These are phyloP conservation scores for Hypanus sabinus DNA, from an alignment of 2,113 vertebrate genomes.

Conservation along the genomic window DNA sequence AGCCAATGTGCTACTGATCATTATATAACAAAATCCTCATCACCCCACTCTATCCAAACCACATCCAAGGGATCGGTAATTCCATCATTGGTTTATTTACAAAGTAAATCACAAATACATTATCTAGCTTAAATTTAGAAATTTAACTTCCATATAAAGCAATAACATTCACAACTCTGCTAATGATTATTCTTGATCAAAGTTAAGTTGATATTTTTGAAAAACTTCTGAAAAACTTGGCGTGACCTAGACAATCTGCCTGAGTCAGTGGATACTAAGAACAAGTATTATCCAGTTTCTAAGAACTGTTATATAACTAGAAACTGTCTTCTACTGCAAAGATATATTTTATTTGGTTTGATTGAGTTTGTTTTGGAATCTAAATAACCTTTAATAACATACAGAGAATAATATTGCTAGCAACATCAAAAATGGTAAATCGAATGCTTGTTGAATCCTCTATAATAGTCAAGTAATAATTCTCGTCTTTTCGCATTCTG, in stretches of 20 bases:
- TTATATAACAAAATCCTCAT: background rate
- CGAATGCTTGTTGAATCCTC: background rate
- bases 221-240: background rate
- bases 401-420: background rate
- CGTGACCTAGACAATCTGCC: background rate
- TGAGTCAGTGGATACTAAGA: background rate
- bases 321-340: background rate
- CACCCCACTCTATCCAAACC: no score
- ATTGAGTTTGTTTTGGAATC: background rate
- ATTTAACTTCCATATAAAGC: background rate
- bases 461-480: background rate
- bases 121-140: background rate
- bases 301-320: background rate
- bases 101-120: background rate
- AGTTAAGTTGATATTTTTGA: background rate
- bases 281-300: background rate
- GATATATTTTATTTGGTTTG: background rate
- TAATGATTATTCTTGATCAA: background rate
- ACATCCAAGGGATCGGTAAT: background rate
- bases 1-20: background rate
- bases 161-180: background rate
- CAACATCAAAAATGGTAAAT: background rate
- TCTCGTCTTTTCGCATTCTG: background rate
- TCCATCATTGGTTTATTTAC: background rate
- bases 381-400: background rate